These are phyloP conservation scores for Polypedilum pembai DNA, from an alignment of 1,140 invertebrate species.

Conservation along the genomic window DNA sequence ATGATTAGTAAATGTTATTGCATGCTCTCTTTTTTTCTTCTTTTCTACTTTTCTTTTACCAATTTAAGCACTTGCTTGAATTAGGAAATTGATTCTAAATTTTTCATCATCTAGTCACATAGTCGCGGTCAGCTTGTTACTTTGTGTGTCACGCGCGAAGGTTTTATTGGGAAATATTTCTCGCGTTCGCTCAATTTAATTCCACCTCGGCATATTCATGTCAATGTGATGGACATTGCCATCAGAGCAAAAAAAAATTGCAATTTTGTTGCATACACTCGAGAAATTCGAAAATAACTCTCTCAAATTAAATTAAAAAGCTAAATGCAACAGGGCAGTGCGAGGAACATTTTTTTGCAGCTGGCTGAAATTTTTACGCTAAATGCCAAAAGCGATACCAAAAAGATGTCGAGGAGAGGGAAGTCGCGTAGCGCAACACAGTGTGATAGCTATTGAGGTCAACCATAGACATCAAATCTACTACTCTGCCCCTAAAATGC, in stretches of 20 bases:
- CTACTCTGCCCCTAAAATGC: not conserved
- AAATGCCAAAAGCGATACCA: not conserved
- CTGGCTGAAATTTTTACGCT: not conserved
- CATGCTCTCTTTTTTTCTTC: not conserved
- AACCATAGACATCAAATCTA: not conserved
- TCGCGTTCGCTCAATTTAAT: not conserved
- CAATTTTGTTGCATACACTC: not conserved
- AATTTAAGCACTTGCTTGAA: not conserved
- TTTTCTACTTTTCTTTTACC: too few species aligned
- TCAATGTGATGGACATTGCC: slow-evolving; percentile 10
- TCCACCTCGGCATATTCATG: slow-evolving; percentile 15
- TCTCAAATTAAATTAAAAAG: not conserved
- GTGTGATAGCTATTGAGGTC: not conserved
- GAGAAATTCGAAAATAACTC: not conserved
- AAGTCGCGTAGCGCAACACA: not conserved
- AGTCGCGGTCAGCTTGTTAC: not conserved
- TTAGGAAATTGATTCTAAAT: slow-evolving; percentile 18
- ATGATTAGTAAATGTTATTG: slow-evolving; percentile 13
- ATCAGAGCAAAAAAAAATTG: not conserved
- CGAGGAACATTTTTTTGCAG: not conserved
- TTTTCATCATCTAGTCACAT: not conserved
- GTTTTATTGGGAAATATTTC: slow-evolving; percentile 18
- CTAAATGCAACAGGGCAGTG: not conserved
- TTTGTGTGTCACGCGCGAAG: slow-evolving; percentile 6
- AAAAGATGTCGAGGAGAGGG: not conserved